phyloP scores from a whole-genome alignment of 2,888 invertebrate species.

The Seira ritae region DNA sequence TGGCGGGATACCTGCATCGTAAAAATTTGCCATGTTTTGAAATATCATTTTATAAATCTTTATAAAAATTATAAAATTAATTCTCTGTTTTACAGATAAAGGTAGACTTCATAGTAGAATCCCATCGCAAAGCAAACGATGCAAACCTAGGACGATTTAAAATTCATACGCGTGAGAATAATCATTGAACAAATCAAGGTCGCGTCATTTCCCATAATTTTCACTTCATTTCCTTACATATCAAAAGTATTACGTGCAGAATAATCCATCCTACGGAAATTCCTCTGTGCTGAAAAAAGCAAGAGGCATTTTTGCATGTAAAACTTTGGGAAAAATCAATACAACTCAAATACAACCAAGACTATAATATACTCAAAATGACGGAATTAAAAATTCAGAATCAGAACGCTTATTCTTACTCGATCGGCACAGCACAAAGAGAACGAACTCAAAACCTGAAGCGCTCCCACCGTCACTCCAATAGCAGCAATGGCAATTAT shows the following conservation, averaged over 20 bases:
- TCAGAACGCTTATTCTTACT: slow-evolving; percentile 27
- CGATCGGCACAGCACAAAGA: slow-evolving; percentile 59
- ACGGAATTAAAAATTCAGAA: neutral
- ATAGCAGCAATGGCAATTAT: slow-evolving; percentile 51
- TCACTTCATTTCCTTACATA: neutral
- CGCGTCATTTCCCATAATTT: too few relatives aligned
- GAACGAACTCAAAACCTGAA: slow-evolving; percentile 61
- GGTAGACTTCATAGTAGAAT: slow-evolving; percentile 67
- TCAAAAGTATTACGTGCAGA: slow-evolving; percentile 57
- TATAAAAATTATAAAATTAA: neutral
- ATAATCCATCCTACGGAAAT: slow-evolving; percentile 59
- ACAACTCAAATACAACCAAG: neutral
- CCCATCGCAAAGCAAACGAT: slow-evolving; percentile 63
- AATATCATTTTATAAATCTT: neutral
- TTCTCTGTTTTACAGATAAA: slow-evolving; percentile 53
- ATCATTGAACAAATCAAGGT: neutral
- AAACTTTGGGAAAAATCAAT: slow-evolving; percentile 27
- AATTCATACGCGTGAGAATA: neutral
- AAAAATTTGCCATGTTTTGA: neutral
- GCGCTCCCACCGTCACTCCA: slow-evolving; percentile 56
- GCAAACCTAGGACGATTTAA: neutral
- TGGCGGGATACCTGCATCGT: slow-evolving; percentile 39
- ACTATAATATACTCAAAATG: too few relatives aligned
- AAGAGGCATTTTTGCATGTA: slow-evolving; percentile 14
- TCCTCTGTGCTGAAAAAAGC: slow-evolving; percentile 43